These are phyloP conservation scores for Acrossocheilus fasciatus DNA, from an alignment of 2,797 vertebrate genomes.

Conservation along the genomic window DNA sequence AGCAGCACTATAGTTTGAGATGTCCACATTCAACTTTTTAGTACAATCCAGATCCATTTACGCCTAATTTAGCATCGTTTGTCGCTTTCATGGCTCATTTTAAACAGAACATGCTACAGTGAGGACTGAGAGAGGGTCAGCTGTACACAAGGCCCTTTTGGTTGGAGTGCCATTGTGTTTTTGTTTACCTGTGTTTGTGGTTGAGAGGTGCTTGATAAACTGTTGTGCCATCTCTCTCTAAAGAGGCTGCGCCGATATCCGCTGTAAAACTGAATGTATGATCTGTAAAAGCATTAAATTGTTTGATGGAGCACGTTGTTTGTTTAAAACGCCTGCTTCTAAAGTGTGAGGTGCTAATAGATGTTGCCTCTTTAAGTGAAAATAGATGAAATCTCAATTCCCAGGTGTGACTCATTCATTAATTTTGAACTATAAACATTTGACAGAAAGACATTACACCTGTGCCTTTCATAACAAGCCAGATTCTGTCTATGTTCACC, in stretches of 20 bases:
- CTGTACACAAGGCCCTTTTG: constrained; percentile 48
- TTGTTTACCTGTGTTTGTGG: constrained; percentile 68
- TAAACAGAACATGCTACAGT: constrained; percentile 56
- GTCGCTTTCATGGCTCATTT: constrained; percentile 57
- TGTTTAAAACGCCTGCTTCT: constrained; percentile 49
- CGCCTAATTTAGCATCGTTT: constrained; percentile 61
- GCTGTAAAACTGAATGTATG: constrained; percentile 53
- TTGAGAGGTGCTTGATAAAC: constrained; percentile 67
- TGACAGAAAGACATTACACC: constrained; percentile 49
- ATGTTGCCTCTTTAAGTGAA: constrained; percentile 58
- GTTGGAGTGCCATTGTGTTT: constrained; percentile 68
- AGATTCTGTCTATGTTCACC: constrained; percentile 1
- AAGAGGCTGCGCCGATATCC: constrained; percentile 50
- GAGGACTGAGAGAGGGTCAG: constrained; percentile 61
- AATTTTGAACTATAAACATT: constrained; percentile 58
- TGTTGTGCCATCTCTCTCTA: constrained; percentile 45
- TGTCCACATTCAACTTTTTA: constrained; percentile 20
- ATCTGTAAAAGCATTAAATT: constrained; percentile 55
- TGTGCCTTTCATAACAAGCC: constrained; percentile 35
- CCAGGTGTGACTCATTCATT: constrained; percentile 58
- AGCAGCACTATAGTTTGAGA: constrained; percentile 1
- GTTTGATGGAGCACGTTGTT: constrained; percentile 57
- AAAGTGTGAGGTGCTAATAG: constrained; percentile 54
- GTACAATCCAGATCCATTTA: constrained; percentile 22
- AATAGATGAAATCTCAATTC: constrained; percentile 62